Base-by-base conservation (phyloP, 2,888 invertebrate species). In the Ornithoptera priamus region DNA sequence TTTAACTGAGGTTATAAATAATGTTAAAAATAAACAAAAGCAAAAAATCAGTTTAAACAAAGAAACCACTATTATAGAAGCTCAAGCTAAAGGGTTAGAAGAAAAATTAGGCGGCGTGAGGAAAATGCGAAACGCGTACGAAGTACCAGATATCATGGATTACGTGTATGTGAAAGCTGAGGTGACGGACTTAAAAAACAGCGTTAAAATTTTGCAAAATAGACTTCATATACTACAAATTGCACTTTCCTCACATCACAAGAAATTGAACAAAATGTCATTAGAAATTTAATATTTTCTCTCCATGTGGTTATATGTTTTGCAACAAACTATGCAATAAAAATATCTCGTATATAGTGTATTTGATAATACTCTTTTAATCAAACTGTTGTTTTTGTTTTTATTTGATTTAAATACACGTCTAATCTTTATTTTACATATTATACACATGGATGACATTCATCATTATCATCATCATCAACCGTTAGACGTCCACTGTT, bases 141-240 rank as follows among this genome's bases (percentile, higher is more conserved):
- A 89, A 75, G 93, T 94, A 0, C 95, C 95, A 0, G 93, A 94
- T 70, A 81, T 94, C 1, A 88, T 94, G 87, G 94, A 94, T 0
- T 95, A 94, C 56, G 93, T 95, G 0, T 81, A 83, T 53, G 84
- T 93, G 0, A 94, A 94, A 75, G 86, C 89, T 0, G 91, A 94
- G 70, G 76, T 93, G 0, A 80, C 87, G 0, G 93, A 93, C 57
- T 79, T 94, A 72, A 89, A 87, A 61, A 86, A 88, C 60, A 80
- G 81, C 6, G 81, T 92, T 22, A 90, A 89, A 59, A 73, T 86
- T 57, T 76, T 89, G 61, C 85, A 88, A 7, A 91, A 88, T 62
- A 79, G 90, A 46, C 75, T 78, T 0, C 88, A 81, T 50, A 85
- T 92, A 56, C 87, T 90, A 58, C 85, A 88, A 60, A 90, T 90